A percentile compares a stretch with the other conserved stretches of the same genome.
These are phyloP conservation scores for Trichoplusia ni DNA, from an alignment of 1,140 invertebrate genomes.

Conservation along the genomic window DNA sequence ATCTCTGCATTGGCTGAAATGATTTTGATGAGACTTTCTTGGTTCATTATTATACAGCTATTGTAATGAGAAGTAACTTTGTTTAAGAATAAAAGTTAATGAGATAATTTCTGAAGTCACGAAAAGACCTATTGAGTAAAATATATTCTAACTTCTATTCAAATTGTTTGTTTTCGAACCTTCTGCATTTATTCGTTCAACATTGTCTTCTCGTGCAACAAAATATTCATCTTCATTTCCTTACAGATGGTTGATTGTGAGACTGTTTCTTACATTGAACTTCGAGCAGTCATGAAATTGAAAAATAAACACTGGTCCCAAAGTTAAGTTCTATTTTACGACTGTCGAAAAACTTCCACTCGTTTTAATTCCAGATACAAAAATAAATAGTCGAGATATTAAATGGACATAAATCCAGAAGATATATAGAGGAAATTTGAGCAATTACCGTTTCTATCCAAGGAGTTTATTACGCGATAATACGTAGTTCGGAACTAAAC, in stretches of 20 bases:
- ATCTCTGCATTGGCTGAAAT: background rate
- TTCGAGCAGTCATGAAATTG: slow-evolving; percentile 26
- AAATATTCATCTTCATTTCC: slow-evolving; percentile 14
- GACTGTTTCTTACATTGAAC: slow-evolving; percentile 22
- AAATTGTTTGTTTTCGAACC: slow-evolving; percentile 9
- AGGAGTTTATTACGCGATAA: slow-evolving; percentile 31
- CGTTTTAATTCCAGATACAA: slow-evolving; percentile 10
- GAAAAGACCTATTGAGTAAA: no score
- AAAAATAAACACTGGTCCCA: slow-evolving; percentile 24
- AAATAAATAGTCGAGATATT: slow-evolving; percentile 21
- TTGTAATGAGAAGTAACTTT: no score
- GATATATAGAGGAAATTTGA: slow-evolving; percentile 3
- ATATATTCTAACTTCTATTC: no score
- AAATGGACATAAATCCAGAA: slow-evolving; percentile 14
- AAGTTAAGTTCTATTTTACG: slow-evolving; percentile 26
- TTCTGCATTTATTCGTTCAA: slow-evolving; percentile 7
- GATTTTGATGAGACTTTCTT: no score
- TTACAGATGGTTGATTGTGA: background rate
- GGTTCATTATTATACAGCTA: no score
- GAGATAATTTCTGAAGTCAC: no score
- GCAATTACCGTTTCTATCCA: background rate
- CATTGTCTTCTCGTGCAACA: slow-evolving; percentile 10
- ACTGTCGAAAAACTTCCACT: slow-evolving; percentile 25
- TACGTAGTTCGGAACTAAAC: background rate
- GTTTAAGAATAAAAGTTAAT: no score